Percentiles rank a stretch among this genome's conserved stretches.
These are phyloP conservation scores for Metellina segmentata DNA, from an alignment of 2,888 invertebrate species.

Conservation along the genomic window DNA sequence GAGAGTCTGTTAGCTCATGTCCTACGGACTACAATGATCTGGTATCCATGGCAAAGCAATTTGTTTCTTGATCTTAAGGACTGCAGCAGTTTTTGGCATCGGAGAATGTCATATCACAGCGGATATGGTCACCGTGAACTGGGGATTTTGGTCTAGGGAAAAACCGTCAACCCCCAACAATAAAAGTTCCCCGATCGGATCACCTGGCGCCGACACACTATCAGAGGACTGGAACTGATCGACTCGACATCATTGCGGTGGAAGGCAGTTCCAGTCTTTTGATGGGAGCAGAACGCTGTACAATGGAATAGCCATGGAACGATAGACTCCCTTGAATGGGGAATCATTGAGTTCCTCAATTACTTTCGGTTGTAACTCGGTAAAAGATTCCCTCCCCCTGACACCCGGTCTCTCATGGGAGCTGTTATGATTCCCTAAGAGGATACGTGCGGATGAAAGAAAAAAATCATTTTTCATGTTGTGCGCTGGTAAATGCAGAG, in stretches of 20 bases:
- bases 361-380: slow-evolving; percentile 76
- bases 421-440: background rate
- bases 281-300: slow-evolving; percentile 30
- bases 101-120: too few species aligned
- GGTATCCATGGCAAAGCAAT: too few species aligned
- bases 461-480: too few species aligned
- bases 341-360: slow-evolving; percentile 73
- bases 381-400: slow-evolving; percentile 26
- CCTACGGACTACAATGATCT: too few species aligned
- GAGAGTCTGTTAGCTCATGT: too few species aligned
- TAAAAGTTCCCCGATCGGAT: slow-evolving; percentile 9
- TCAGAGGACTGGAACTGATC: slow-evolving; percentile 55
- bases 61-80: too few species aligned
- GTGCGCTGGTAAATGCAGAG: too few species aligned
- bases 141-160: too few species aligned
- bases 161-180: slow-evolving; percentile 13
- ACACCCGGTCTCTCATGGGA: background rate
- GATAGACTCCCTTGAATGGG: slow-evolving; percentile 67
- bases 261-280: slow-evolving; percentile 45
- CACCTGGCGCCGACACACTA: slow-evolving; percentile 63
- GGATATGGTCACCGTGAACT: too few species aligned
- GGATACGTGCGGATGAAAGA: too few species aligned
- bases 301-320: slow-evolving; percentile 40
- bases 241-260: slow-evolving; percentile 57
- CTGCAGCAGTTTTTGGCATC: too few species aligned